phyloP scores from a whole-genome alignment of 2,113 vertebrate genomes.

The Atlantisia rogersi region DNA sequence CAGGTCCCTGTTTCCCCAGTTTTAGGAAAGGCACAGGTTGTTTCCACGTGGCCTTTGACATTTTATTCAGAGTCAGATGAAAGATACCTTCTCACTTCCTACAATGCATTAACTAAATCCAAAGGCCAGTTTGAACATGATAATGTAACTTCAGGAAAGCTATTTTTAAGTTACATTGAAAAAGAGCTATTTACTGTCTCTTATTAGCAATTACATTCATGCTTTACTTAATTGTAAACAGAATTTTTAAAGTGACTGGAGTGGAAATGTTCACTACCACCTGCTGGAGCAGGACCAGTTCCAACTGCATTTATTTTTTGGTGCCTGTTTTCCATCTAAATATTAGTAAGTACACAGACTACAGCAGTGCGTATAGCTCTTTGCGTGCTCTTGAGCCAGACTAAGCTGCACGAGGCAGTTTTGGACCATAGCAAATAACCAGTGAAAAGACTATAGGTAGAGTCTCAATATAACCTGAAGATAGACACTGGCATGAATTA shows the following conservation, averaged over 20 bases:
- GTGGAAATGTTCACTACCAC: neutral
- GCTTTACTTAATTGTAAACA: neutral
- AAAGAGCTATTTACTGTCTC: neutral
- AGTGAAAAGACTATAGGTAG: neutral
- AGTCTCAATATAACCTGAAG: neutral
- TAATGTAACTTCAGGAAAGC: neutral
- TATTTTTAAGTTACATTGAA: neutral
- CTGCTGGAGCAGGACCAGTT: neutral
- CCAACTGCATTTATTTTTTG: neutral
- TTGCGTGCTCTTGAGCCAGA: neutral
- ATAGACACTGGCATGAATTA: neutral
- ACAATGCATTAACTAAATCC: neutral
- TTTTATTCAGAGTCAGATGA: neutral
- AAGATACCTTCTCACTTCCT: neutral
- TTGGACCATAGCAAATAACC: neutral
- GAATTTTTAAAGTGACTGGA: neutral
- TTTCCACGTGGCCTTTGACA: neutral
- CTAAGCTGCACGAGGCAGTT: neutral
- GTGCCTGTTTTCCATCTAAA: neutral
- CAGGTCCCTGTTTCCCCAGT: fast-evolving
- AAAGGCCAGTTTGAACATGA: neutral
- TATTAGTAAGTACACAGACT: neutral
- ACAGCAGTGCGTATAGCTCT: neutral
- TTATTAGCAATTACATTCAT: neutral
- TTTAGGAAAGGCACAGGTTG: neutral